A percentile compares a stretch with the other conserved stretches of the same genome.
Conservation (phyloP, 2,797 vertebrate genomes). For the Enteromius radiatus region DNA sequence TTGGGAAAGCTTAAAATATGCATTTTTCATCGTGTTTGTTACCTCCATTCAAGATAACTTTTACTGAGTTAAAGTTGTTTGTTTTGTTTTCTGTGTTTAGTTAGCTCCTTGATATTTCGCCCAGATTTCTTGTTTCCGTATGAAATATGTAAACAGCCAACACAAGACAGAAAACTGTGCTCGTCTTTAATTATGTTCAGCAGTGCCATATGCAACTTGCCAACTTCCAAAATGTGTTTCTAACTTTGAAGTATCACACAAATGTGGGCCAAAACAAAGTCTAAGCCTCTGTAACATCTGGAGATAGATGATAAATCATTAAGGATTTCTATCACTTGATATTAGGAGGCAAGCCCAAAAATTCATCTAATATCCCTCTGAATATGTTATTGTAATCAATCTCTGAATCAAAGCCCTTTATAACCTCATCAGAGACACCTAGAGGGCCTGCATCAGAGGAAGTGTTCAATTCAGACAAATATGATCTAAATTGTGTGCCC, state of each 20-base stretch:
- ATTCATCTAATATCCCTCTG: background rate
- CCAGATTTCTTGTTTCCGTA: background rate
- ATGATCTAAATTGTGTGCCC: conserved; percentile 24
- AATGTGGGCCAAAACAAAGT: conserved; percentile 18
- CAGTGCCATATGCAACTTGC: background rate
- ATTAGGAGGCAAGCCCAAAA: background rate
- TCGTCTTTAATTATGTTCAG: background rate
- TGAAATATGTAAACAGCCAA: background rate
- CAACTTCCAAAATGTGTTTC: conserved; percentile 15
- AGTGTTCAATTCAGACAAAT: conserved; percentile 1
- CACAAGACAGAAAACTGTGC: conserved; percentile 7
- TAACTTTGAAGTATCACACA: background rate
- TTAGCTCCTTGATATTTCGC: background rate
- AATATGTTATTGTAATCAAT: conserved; percentile 12
- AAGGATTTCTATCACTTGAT: background rate
- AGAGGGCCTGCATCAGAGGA: background rate
- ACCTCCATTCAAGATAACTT: background rate
- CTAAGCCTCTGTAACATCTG: background rate
- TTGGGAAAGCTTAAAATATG: background rate
- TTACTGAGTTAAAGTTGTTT: background rate
- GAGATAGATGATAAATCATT: background rate
- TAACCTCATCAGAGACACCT: conserved; percentile 25
- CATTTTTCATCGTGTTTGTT: background rate
- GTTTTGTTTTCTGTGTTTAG: background rate
- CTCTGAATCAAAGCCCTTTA: background rate